These are phyloP conservation scores for Neodiprion pinetum DNA, from an alignment of 1,140 invertebrate species.

Conservation along the genomic window DNA sequence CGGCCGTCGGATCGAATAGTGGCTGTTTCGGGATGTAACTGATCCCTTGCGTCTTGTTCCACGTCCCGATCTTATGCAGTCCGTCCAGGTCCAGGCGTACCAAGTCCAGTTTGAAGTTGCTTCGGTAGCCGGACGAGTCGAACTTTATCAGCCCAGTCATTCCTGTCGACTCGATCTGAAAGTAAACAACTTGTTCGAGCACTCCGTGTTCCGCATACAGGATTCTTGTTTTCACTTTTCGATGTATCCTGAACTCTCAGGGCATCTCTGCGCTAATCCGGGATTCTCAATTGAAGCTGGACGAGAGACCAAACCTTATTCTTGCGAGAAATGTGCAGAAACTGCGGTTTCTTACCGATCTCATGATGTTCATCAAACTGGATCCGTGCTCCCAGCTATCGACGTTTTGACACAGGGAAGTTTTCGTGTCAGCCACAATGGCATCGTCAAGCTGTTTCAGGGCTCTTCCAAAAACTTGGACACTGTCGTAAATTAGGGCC, in stretches of 20 bases:
- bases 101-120: constrained; percentile 81
- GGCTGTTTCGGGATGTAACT: constrained; percentile 58
- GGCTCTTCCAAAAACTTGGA: constrained; percentile 75
- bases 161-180: constrained; percentile 73
- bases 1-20: constrained; percentile 50
- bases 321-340: too few relatives aligned
- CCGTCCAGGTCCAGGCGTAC: constrained; percentile 74
- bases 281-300: too few relatives aligned
- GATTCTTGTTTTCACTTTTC: too few relatives aligned
- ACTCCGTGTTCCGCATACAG: too few relatives aligned
- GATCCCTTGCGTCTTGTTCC: constrained; percentile 67
- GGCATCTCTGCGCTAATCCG: too few relatives aligned
- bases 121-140: constrained; percentile 82
- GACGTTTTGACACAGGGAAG: constrained; percentile 71
- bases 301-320: too few relatives aligned
- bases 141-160: constrained; percentile 85
- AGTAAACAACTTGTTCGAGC: constrained; percentile 17
- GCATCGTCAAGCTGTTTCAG: constrained; percentile 68
- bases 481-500: constrained; percentile 81
- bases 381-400: constrained; percentile 83
- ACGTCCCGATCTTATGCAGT: constrained; percentile 75
- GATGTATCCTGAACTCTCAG: too few relatives aligned
- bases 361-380: constrained; percentile 87
- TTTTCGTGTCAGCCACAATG: constrained; percentile 51
- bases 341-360: constrained; percentile 45